Percentiles rank a stretch among this genome's conserved stretches.
phyloP scores from a whole-genome alignment of 2,888 invertebrate genomes.

The Plebejus argus region DNA sequence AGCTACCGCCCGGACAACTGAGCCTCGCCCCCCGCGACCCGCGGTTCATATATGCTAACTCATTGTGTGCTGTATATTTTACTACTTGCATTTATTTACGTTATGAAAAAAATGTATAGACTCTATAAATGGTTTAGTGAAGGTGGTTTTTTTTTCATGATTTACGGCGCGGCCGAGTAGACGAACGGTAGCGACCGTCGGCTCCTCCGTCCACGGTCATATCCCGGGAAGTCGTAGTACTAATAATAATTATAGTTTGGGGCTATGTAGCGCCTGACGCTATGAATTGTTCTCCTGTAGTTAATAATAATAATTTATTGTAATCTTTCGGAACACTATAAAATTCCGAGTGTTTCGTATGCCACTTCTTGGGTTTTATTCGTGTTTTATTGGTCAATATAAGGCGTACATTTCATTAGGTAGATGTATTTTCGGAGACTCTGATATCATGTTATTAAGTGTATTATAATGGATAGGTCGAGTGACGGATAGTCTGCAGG shows the following conservation, averaged over 20 bases:
- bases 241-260: too few species aligned
- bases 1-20: constrained; percentile 39
- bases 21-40: not conserved
- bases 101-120: not conserved
- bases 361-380: constrained; percentile 14
- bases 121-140: not conserved
- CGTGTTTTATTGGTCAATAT: constrained; percentile 18
- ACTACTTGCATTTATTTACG: not conserved
- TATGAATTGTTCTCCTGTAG: not conserved
- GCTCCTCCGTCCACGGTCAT: not conserved
- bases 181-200: not conserved
- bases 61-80: not conserved
- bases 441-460: constrained; percentile 17
- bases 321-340: not conserved
- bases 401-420: constrained; percentile 25
- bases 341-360: not conserved
- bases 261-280: not conserved
- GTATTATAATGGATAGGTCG: not conserved
- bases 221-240: not conserved
- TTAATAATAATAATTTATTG: not conserved
- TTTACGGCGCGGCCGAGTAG: not conserved
- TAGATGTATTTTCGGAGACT: constrained; percentile 22
- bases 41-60: not conserved
- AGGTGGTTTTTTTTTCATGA: not conserved
- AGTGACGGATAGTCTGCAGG: not conserved